Conservation (phyloP, 1,140 invertebrate species). For the Anagrus nilaparvatae region DNA sequence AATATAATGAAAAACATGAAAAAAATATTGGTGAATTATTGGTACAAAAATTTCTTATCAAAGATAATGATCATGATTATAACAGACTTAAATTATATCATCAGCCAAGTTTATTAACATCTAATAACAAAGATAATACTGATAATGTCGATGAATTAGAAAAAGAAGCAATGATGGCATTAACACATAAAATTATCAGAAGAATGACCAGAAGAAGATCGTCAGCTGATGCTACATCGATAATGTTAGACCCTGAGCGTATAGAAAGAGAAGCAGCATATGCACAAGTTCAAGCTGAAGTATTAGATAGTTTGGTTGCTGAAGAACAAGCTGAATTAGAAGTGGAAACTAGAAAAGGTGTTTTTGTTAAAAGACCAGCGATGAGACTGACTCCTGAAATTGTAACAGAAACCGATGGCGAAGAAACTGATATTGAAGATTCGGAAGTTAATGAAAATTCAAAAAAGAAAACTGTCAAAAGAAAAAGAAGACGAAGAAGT, state of each 20-base stretch:
- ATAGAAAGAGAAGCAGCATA: constrained; percentile 29
- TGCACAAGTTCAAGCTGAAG: constrained; percentile 35
- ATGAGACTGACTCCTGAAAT: constrained; percentile 4
- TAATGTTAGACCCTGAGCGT: constrained; percentile 28
- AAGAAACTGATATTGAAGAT: constrained; percentile 6
- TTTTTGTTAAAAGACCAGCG: constrained; percentile 22
- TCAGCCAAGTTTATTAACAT: constrained; percentile 27
- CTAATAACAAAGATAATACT: no score
- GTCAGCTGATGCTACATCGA: constrained; percentile 29
- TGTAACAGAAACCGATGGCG: constrained; percentile 10
- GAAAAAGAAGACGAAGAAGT: constrained; percentile 25
- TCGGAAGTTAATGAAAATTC: no score
- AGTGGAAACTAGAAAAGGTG: constrained; percentile 26
- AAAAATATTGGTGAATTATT: constrained; percentile 61
- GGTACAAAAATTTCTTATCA: constrained; percentile 66
- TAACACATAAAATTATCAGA: constrained; percentile 28
- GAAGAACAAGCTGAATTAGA: constrained; percentile 38
- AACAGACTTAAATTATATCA: constrained; percentile 21
- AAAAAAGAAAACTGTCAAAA: no score
- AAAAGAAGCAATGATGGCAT: constrained; percentile 17
- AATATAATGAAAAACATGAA: constrained; percentile 35
- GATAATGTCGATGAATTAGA: constrained; percentile 8
- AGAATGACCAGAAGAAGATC: constrained; percentile 34
- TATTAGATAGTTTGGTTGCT: constrained; percentile 38
- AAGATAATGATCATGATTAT: constrained; percentile 45